A percentile compares a stretch with the other conserved stretches of the same genome.
Conservation (phyloP, 2,113 vertebrate genomes). For the Rhea americana region DNA sequence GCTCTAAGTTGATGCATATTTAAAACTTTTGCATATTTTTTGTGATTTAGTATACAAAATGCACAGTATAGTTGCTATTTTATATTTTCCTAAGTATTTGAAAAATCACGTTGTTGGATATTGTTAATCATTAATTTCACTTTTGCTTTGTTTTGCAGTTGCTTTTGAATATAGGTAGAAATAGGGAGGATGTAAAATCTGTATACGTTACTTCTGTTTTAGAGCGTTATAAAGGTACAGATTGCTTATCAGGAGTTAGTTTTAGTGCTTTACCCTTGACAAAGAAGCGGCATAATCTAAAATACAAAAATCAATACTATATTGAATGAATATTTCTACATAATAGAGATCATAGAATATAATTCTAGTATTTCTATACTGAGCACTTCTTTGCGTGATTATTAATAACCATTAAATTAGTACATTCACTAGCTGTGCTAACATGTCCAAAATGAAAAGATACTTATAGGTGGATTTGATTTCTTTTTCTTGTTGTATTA, state of each 20-base stretch:
- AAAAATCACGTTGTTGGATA: background rate
- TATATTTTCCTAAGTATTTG: background rate
- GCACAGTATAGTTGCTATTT: background rate
- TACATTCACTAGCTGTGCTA: background rate
- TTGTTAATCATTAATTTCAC: background rate
- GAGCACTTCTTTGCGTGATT: background rate
- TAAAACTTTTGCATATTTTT: background rate
- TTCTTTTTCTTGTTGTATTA: constrained; percentile 45
- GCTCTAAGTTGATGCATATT: background rate
- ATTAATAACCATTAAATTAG: background rate
- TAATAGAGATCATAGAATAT: background rate
- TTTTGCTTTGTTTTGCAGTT: constrained; percentile 3
- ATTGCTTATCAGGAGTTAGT: background rate
- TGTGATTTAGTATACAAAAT: background rate
- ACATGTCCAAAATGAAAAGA: background rate
- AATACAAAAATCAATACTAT: background rate
- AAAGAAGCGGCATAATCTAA: background rate
- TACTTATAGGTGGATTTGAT: background rate
- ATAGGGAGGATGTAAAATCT: background rate
- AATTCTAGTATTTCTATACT: background rate
- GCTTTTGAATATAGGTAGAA: background rate
- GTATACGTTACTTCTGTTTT: background rate
- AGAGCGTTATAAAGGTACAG: background rate
- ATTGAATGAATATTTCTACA: background rate
- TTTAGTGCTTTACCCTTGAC: background rate